Conservation (phyloP, 2,888 invertebrate genomes). For the Drosophila paranaensis region DNA sequence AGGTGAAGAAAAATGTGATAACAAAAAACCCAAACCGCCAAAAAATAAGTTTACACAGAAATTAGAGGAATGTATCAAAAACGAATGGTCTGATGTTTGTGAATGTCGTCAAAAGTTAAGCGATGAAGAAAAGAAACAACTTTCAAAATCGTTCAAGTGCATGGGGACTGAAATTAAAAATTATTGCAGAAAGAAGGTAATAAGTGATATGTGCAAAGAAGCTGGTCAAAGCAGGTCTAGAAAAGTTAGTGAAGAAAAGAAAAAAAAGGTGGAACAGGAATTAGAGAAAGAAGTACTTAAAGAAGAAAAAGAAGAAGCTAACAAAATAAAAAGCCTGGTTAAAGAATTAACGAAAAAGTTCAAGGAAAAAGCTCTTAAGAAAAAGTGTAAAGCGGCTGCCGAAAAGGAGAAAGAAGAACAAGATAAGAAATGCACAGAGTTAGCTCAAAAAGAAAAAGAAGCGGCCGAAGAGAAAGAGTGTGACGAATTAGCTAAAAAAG, state of each 20-base stretch:
- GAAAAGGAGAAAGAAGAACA: not conserved
- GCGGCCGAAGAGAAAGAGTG: not conserved
- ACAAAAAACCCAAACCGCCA: not conserved
- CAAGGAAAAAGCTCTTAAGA: not conserved
- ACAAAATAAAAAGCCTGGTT: not conserved
- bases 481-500: not conserved
- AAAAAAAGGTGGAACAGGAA: not conserved
- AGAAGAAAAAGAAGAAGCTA: not conserved
- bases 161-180: constrained; percentile 9
- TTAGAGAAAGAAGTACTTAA: not conserved
- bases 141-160: constrained; percentile 18
- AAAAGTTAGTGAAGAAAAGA: not conserved
- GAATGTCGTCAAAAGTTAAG: constrained; percentile 3
- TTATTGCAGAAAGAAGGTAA: constrained; percentile 21
- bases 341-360: not conserved
- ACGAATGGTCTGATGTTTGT: constrained; percentile 31
- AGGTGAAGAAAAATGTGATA: not conserved
- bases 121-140: constrained; percentile 3
- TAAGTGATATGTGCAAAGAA: constrained; percentile 19
- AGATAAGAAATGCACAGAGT: not conserved
- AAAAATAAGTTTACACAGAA: constrained; percentile 18
- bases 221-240: not conserved
- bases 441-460: not conserved
- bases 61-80: constrained; percentile 34
- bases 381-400: not conserved